Evolutionary conservation across 2,797 vertebrate genomes (phyloP).

Genomic region (Australoheros facetus): DNA sequence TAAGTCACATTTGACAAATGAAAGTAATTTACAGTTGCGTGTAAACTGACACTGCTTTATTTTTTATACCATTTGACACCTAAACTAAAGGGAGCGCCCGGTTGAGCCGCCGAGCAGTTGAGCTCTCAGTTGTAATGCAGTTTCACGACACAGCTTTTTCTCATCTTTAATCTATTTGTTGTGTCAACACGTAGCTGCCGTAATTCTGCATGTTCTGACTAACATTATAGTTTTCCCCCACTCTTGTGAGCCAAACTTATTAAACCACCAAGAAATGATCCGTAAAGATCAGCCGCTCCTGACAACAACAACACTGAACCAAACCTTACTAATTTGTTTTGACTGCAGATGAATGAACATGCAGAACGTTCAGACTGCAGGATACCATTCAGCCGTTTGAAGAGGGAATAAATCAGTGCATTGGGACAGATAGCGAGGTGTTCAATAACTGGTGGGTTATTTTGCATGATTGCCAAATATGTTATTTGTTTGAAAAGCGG

Average conservation of each 20-base stretch:
- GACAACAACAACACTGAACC: conserved; percentile 22
- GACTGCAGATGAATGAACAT: conserved; percentile 38
- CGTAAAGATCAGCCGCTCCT: conserved; percentile 21
- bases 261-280: conserved; percentile 24
- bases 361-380: conserved; percentile 27
- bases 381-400: conserved; percentile 51
- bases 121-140: not conserved
- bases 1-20: not conserved
- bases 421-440: conserved; percentile 36
- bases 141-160: not conserved
- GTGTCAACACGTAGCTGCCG: not conserved
- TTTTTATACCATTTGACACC: not conserved
- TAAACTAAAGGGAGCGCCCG: not conserved
- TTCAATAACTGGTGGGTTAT: conserved; percentile 52
- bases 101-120: not conserved
- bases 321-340: conserved; percentile 43
- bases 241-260: conserved; percentile 10
- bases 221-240: not conserved
- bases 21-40: not conserved
- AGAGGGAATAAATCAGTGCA: conserved; percentile 41
- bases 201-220: not conserved
- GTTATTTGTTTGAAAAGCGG: conserved; percentile 52
- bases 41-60: not conserved
- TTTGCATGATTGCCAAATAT: conserved; percentile 54
- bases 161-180: not conserved